Evolutionary conservation across 2,888 invertebrate genomes (phyloP).

Genomic region (Nomada hirtipes): DNA sequence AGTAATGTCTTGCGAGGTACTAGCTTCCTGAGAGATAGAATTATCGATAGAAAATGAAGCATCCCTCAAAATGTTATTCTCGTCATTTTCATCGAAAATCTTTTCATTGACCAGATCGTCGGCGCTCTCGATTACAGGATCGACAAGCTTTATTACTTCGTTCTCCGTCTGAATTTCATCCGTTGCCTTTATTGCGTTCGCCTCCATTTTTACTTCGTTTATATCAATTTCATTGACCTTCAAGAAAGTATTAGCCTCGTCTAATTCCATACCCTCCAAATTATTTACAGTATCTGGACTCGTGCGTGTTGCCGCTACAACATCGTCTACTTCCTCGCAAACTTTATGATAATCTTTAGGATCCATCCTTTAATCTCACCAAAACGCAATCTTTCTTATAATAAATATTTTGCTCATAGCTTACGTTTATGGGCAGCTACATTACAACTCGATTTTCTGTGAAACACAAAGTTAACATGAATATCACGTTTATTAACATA

Average conservation of each 20-base stretch:
- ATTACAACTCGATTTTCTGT: slow-evolving; percentile 15
- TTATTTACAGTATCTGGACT: not conserved
- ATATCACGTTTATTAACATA: not conserved
- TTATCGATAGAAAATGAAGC: slow-evolving; percentile 16
- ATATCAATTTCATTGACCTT: not conserved
- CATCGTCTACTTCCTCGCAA: slow-evolving; percentile 9
- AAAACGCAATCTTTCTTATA: not conserved
- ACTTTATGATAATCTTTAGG: slow-evolving; percentile 21
- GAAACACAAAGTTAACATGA: slow-evolving; percentile 15
- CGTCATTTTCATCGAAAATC: slow-evolving; percentile 5
- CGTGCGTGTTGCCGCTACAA: not conserved
- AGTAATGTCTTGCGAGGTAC: slow-evolving; percentile 51
- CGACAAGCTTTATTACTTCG: slow-evolving; percentile 9
- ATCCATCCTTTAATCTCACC: slow-evolving; percentile 22
- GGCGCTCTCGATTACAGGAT: slow-evolving; percentile 21
- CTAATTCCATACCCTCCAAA: not conserved
- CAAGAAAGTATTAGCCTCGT: not conserved
- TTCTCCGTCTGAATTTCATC: slow-evolving; percentile 8
- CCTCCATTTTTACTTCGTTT: not conserved
- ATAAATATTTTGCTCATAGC: slow-evolving; percentile 8
- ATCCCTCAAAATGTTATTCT: slow-evolving; percentile 12
- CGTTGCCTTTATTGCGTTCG: not conserved
- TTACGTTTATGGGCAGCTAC: slow-evolving; percentile 11
- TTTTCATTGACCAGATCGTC: slow-evolving; percentile 21
- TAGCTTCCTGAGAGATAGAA: slow-evolving; percentile 36